Evolutionary conservation across 2,888 invertebrate species (phyloP).

Genomic region (Netelia inedita): DNA sequence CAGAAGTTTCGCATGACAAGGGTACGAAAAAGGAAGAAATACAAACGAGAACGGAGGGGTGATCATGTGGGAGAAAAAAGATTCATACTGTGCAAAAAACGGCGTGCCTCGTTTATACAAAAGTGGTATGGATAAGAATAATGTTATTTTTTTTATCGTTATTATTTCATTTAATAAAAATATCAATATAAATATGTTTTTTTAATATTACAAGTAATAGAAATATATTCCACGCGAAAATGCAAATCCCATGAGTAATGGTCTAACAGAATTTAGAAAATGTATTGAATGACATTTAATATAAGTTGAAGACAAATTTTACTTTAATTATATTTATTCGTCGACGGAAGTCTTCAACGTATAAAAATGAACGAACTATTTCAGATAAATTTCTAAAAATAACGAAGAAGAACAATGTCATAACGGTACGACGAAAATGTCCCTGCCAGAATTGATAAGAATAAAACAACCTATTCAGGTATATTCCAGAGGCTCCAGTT

Average conservation of each 20-base stretch:
- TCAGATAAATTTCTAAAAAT: slow-evolving; percentile 8
- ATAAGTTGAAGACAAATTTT: background rate
- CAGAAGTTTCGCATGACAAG: background rate
- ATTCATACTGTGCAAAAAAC: background rate
- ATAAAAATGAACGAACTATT: background rate
- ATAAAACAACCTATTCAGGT: slow-evolving; percentile 27
- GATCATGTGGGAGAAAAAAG: background rate
- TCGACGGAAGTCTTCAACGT: too few species aligned
- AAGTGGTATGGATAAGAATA: too few species aligned
- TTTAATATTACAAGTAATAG: too few species aligned
- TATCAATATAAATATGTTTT: too few species aligned
- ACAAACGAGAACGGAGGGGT: background rate
- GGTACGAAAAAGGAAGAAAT: background rate
- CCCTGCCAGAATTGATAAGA: background rate
- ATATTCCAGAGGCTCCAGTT: background rate
- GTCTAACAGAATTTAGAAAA: too few species aligned
- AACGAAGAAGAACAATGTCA: background rate
- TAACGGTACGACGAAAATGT: slow-evolving; percentile 22
- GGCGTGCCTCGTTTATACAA: background rate
- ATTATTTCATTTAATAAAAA: too few species aligned
- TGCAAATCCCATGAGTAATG: too few species aligned
- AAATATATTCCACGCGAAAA: too few species aligned
- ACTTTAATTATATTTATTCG: too few species aligned
- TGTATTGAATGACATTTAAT: background rate
- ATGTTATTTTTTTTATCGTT: too few species aligned